Conservation (phyloP, 2,888 invertebrate genomes). For the Torymus tubicola region DNA sequence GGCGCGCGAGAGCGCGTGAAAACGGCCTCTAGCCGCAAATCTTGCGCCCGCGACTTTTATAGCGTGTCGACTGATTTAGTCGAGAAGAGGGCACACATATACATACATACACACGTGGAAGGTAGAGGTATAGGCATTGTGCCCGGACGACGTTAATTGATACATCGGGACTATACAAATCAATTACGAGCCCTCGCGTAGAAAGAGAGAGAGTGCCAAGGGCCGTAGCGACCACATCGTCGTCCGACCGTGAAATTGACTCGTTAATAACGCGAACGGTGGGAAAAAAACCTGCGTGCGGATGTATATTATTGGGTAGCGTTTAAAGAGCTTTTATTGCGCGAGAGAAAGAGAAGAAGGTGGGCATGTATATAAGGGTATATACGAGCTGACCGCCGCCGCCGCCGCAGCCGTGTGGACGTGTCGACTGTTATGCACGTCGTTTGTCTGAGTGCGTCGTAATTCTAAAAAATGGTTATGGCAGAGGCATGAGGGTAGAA, state of each 20-base stretch:
- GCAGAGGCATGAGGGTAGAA: background rate
- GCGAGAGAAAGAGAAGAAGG: background rate
- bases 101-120: background rate
- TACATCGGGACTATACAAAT: conserved; percentile 60
- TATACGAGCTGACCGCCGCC: no score
- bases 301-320: conserved; percentile 3
- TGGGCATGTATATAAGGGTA: no score
- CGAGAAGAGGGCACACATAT: conserved; percentile 40
- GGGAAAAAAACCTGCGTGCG: conserved; percentile 34
- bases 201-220: background rate
- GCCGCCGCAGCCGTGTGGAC: no score
- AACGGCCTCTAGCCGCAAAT: conserved; percentile 57
- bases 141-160: conserved; percentile 59
- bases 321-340: conserved; percentile 43
- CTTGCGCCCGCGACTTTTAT: conserved; percentile 63
- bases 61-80: conserved; percentile 64
- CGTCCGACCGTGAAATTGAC: conserved; percentile 56
- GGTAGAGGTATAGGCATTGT: background rate
- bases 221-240: conserved; percentile 1
- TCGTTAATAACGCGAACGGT: conserved; percentile 53
- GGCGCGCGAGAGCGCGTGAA: conserved; percentile 51
- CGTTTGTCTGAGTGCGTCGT: conserved; percentile 44
- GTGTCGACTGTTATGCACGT: conserved; percentile 39
- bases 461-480: conserved; percentile 45
- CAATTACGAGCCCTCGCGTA: conserved; percentile 55